Evolutionary conservation across 2,797 vertebrate species (phyloP).

Genomic region (Morelia viridis): DNA sequence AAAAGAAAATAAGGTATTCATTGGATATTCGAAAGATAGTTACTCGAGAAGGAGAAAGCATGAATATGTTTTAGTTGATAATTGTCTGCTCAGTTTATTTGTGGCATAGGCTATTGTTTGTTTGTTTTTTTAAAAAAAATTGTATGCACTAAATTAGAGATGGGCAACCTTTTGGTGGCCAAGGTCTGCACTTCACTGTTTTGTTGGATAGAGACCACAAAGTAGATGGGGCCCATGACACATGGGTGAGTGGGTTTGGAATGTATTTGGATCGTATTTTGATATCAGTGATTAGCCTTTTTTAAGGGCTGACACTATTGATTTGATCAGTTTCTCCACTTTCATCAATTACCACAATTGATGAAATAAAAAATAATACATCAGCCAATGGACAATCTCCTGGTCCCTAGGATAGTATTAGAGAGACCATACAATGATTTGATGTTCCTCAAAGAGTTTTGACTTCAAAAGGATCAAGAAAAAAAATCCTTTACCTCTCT

Average conservation of each 20-base stretch:
- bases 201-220: not conserved
- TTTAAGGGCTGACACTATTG: not conserved
- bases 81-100: not conserved
- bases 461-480: not conserved
- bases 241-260: not conserved
- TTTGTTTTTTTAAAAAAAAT: not conserved
- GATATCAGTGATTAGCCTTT: not conserved
- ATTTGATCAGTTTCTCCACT: not conserved
- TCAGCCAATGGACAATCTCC: not conserved
- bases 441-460: not conserved
- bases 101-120: not conserved
- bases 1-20: conserved; percentile 21
- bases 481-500: not conserved
- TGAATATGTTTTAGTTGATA: conserved; percentile 16
- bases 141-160: not conserved
- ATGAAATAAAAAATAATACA: not conserved
- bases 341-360: not conserved
- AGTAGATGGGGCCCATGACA: not conserved
- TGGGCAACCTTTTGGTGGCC: not conserved
- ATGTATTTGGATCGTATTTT: not conserved
- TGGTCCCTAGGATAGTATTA: not conserved
- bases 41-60: conserved; percentile 15
- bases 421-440: not conserved
- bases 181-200: not conserved
- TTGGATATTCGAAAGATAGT: conserved; percentile 37